phyloP scores from a whole-genome alignment of 2,797 vertebrate genomes.

The Oreonectes daqikongensis region DNA sequence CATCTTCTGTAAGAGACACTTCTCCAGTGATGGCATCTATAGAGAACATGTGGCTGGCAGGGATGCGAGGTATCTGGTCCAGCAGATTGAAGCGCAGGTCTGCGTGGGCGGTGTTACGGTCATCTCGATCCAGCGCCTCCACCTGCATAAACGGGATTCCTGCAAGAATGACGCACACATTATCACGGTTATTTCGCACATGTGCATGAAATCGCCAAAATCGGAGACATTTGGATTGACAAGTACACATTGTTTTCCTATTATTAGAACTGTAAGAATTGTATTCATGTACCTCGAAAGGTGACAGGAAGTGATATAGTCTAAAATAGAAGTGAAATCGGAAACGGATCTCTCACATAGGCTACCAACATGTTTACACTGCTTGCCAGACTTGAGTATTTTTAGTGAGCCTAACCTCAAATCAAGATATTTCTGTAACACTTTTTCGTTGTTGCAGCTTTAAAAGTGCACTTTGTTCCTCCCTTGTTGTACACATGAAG shows the following conservation, averaged over 20 bases:
- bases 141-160: slow-evolving; percentile 82
- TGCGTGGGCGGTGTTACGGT: slow-evolving; percentile 77
- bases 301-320: not conserved
- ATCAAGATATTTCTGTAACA: too few relatives aligned
- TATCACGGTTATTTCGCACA: not conserved
- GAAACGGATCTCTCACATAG: too few relatives aligned
- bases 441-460: too few relatives aligned
- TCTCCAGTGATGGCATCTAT: slow-evolving; percentile 73
- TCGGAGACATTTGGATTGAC: not conserved
- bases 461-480: too few relatives aligned
- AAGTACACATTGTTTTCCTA: slow-evolving; percentile 8
- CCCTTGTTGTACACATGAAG: too few relatives aligned
- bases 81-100: slow-evolving; percentile 81
- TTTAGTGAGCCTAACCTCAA: too few relatives aligned
- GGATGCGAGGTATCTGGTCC: slow-evolving; percentile 78
- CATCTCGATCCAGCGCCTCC: slow-evolving; percentile 74
- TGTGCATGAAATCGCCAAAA: not conserved
- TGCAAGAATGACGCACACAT: slow-evolving; percentile 53
- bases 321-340: not conserved
- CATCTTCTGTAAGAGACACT: slow-evolving; percentile 79
- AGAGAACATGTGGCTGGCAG: slow-evolving; percentile 78
- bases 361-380: too few relatives aligned
- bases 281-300: not conserved
- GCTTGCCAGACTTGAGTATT: too few relatives aligned
- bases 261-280: not conserved